Base-by-base conservation (phyloP, 2,113 vertebrate genomes). In the Anhinga rufa region DNA sequence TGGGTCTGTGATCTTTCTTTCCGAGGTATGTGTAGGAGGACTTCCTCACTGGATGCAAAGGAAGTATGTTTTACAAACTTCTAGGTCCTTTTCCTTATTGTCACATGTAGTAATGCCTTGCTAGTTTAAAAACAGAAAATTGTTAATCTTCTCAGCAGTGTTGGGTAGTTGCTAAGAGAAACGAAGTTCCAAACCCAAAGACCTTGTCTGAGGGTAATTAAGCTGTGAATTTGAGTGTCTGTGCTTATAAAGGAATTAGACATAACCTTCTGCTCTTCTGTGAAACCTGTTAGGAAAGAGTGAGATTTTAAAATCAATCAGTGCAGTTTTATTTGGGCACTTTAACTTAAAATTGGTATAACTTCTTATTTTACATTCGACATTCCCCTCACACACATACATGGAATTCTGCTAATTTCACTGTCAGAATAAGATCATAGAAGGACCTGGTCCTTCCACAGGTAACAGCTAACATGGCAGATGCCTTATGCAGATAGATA, bases 181-280 rank as follows among this genome's bases (percentile, higher is more conserved):
- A 12, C 3, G 22, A 74, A 77, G 20, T 70, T 88, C 32, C 34
- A 93, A 88, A 58, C 77, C 36, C 58, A 31, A 54, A 94, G 76
- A 65, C 82, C 82, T 93, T 95, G 55, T 90, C 46, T 93, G 79
- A 86, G 57, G 18, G 51, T 74, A 92, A 83, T 86, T 90, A 83
- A 72, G 13, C 46, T 82, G 36, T 66, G 80, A 88, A 80, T 83
- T 74, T 86, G 58, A 88, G 44, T 77, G 29, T 81, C 88, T 51
- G n/a, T 80, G 62, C 64, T 93, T 93, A 54, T 62, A 65, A 86
- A 88, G 31, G 77, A 89, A 78, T 93, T 83, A 86, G 48, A 58
- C 24, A 31, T 75, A 93, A 70, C 80, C 72, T 93, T 93, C 55
- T 91, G 60, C 62, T 88, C 68, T 80, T 83, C 61, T 48, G 36